phyloP scores from a whole-genome alignment of 2,113 vertebrate genomes.

The Tetrax tetrax region DNA sequence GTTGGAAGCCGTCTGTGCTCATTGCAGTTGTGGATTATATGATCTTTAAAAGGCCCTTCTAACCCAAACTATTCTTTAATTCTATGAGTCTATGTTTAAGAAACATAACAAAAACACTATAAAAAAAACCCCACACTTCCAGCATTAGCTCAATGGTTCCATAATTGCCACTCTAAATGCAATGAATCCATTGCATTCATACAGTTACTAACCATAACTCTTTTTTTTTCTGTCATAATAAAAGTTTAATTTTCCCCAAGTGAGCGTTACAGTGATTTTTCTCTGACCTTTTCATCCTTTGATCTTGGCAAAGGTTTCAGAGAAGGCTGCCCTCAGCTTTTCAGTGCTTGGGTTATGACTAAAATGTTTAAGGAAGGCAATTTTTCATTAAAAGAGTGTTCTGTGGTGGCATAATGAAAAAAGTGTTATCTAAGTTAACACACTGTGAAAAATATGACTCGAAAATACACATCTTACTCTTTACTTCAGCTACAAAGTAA shows the following conservation, averaged over 20 bases:
- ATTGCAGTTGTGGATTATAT: rapidly evolving
- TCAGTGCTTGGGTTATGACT: neutral
- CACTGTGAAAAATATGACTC: neutral
- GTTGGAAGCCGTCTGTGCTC: neutral
- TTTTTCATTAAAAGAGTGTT: neutral
- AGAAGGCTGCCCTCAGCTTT: neutral
- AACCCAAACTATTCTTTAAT: neutral
- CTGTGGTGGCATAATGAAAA: neutral
- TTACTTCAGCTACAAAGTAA: neutral
- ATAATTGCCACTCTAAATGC: neutral
- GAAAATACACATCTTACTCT: neutral
- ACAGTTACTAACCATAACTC: neutral
- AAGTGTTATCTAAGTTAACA: neutral
- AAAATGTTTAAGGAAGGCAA: neutral
- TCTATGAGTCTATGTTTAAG: neutral
- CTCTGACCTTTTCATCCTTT: neutral
- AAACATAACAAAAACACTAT: neutral
- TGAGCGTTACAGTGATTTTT: neutral
- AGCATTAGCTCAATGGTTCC: neutral
- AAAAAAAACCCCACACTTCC: neutral
- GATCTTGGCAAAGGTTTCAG: neutral
- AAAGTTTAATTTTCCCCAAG: constrained; percentile 16
- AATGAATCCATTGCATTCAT: neutral
- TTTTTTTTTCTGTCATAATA: neutral
- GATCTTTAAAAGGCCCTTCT: neutral